A percentile compares a stretch with the other conserved stretches of the same genome.
phyloP scores from a whole-genome alignment of 2,888 invertebrate genomes.

The Crepidodera aurea region DNA sequence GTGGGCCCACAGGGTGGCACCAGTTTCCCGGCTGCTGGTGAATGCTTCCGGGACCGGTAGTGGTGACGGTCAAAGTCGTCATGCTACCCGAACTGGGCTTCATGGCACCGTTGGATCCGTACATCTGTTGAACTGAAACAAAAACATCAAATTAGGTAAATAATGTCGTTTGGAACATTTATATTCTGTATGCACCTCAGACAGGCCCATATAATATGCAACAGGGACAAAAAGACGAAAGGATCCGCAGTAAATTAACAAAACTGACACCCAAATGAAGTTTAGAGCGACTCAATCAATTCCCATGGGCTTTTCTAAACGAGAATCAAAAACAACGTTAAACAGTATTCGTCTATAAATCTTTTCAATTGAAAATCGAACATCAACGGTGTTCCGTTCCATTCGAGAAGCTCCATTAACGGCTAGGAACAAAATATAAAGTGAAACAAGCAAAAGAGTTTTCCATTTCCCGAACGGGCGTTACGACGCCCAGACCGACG shows the following conservation, averaged over 20 bases:
- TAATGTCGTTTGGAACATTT: too few species aligned
- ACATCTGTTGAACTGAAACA: constrained; percentile 78
- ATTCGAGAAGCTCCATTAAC: neutral
- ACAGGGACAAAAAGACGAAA: too few species aligned
- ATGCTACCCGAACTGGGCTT: constrained; percentile 67
- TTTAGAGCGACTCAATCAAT: neutral
- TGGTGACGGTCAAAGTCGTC: constrained; percentile 64
- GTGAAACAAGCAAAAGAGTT: constrained; percentile 5
- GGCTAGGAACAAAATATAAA: constrained; percentile 1
- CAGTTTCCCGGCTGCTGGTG: constrained; percentile 82
- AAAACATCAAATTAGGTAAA: too few species aligned
- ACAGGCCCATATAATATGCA: too few species aligned
- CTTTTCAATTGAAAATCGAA: constrained; percentile 1
- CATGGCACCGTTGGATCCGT: constrained; percentile 75
- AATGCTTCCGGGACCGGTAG: constrained; percentile 55
- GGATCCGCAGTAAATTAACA: too few species aligned
- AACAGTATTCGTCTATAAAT: constrained; percentile 1
- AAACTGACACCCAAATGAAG: neutral
- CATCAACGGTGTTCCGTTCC: neutral
- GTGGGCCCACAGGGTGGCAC: constrained; percentile 91
- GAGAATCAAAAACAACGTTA: neutral
- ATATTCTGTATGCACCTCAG: too few species aligned
- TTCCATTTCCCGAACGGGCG: constrained; percentile 3
- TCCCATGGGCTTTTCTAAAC: neutral
- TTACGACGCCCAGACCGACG: neutral